Conservation (phyloP, 1,140 invertebrate species). For the Oncopeltus fasciatus region DNA sequence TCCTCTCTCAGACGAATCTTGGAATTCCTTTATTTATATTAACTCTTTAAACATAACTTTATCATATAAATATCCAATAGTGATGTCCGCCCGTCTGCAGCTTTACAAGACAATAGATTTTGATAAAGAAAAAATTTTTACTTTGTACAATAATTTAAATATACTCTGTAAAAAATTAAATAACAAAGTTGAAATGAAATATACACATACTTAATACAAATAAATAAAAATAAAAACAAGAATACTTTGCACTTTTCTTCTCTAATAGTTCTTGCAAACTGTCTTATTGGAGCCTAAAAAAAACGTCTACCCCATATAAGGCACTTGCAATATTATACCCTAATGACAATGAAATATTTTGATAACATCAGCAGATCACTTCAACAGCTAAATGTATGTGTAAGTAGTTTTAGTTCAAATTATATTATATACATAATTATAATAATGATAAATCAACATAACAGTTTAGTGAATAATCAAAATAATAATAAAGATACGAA, state of each 20-base stretch:
- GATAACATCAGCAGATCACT: constrained; percentile 1
- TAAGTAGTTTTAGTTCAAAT: constrained; percentile 8
- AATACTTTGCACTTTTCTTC: constrained; percentile 6
- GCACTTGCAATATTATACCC: constrained; percentile 18
- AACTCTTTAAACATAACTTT: not conserved
- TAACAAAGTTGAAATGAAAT: constrained; percentile 6
- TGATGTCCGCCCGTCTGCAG: constrained; percentile 18
- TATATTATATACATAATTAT: constrained; percentile 3
- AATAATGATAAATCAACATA: not conserved
- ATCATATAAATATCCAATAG: constrained; percentile 10
- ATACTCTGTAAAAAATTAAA: constrained; percentile 1
- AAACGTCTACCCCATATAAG: constrained; percentile 19
- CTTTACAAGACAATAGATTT: constrained; percentile 17
- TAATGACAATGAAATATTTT: not conserved
- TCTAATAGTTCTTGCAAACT: constrained; percentile 15
- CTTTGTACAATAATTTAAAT: not conserved
- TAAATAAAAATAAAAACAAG: not conserved
- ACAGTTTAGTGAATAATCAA: too few relatives aligned
- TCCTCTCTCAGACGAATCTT: constrained; percentile 20
- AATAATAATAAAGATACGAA: not conserved
- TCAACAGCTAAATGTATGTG: constrained; percentile 2
- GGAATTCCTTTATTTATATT: constrained; percentile 5
- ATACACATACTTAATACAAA: constrained; percentile 3
- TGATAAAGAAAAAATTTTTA: constrained; percentile 13
- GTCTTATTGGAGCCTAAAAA: constrained; percentile 20